phyloP scores from a whole-genome alignment of 2,113 vertebrate genomes.

The Aspidoscelis tigris region DNA sequence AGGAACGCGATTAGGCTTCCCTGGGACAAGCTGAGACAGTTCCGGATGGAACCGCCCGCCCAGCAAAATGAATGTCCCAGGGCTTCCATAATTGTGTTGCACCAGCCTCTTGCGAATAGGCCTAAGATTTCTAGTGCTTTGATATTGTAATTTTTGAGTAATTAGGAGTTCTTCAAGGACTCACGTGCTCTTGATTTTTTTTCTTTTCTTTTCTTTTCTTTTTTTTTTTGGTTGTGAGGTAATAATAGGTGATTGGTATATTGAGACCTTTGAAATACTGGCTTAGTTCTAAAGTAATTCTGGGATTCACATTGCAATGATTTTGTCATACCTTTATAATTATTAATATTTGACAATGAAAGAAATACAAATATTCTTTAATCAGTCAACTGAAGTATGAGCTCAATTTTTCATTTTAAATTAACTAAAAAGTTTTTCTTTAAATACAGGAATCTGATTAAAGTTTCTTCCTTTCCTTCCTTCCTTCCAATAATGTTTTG shows the following conservation, averaged over 20 bases:
- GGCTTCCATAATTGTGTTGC: too few relatives aligned
- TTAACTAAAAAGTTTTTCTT: neutral
- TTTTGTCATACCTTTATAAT: neutral
- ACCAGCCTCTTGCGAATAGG: too few relatives aligned
- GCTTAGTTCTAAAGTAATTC: neutral
- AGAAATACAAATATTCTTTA: neutral
- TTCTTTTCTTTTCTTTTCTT: slow-evolving; percentile 4
- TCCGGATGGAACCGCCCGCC: too few relatives aligned
- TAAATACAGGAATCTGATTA: slow-evolving; percentile 41
- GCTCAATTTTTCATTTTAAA: neutral
- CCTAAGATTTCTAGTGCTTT: too few relatives aligned
- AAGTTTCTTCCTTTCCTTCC: slow-evolving; percentile 28
- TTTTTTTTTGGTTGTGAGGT: accelerated
- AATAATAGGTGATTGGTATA: accelerated
- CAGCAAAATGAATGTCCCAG: too few relatives aligned
- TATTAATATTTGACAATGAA: slow-evolving; percentile 1
- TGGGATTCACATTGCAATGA: neutral
- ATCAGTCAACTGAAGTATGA: neutral
- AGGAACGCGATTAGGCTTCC: too few relatives aligned
- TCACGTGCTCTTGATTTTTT: neutral
- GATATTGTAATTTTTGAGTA: too few relatives aligned
- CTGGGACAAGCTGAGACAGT: too few relatives aligned
- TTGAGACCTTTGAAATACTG: neutral
- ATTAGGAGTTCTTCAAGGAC: neutral
- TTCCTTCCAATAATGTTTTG: slow-evolving; percentile 48